Base-by-base conservation (phyloP, 2,888 invertebrate genomes). In the Coelinius sp. region DNA sequence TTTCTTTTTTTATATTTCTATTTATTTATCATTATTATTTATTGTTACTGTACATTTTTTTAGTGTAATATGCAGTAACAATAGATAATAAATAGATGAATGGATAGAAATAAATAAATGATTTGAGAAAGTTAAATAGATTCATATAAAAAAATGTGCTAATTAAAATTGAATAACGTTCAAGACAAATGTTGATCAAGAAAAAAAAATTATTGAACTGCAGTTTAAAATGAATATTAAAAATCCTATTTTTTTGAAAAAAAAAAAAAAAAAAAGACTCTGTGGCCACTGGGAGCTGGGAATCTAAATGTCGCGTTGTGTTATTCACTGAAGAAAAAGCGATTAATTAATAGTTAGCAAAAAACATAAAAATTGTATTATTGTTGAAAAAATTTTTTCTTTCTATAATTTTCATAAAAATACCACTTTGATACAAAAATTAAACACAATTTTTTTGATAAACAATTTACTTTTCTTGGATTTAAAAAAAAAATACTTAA, bases 81-180 rank as follows among this genome's bases (percentile, higher is more conserved):
- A n/a, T n/a, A n/a, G n/a, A n/a, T n/a, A n/a, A n/a, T n/a, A n/a
- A n/a, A n/a, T n/a, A n/a, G n/a, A n/a, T n/a, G n/a, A n/a, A n/a
- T n/a, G n/a, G n/a, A n/a, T n/a, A n/a, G n/a, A n/a, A n/a, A n/a
- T n/a, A n/a, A n/a, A n/a, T n/a, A n/a, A n/a, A n/a, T n/a, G n/a
- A n/a, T n/a, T n/a, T n/a, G n/a, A n/a, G n/a, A n/a, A n/a, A n/a
- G n/a, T n/a, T n/a, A n/a, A n/a, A n/a, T n/a, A n/a, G n/a, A n/a
- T n/a, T n/a, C n/a, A n/a, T 14, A 49, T 20, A 17, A 53, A 70
- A 49, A 71, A 68, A 53, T 63, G 62, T 69, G 41, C 67, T 63
- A 52, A 68, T 41, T 17, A 52, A 76, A 73, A 74, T 74, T 20
- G 1, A 49, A 20, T 20, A 14, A 49, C 14, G 10, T 20, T 49